Conservation (phyloP, 2,113 vertebrate species). For the Hiodon alosoides region DNA sequence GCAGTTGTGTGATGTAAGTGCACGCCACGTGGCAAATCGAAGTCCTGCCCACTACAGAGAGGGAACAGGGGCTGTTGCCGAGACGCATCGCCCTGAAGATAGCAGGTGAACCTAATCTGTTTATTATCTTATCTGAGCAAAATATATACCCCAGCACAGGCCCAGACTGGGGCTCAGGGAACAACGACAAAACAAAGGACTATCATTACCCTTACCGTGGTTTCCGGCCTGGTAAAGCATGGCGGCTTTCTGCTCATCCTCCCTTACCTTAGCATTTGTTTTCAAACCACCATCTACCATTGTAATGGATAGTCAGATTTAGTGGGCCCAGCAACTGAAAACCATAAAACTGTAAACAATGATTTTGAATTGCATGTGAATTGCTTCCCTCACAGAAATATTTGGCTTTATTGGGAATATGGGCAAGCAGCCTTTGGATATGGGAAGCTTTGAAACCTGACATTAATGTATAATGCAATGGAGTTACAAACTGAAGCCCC, state of each 20-base stretch:
- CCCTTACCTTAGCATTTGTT: not conserved
- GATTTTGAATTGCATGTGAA: not conserved
- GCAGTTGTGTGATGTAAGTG: not conserved
- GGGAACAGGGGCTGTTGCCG: not conserved
- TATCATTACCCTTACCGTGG: not conserved
- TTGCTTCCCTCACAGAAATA: not conserved
- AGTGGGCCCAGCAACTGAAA: constrained; percentile 1
- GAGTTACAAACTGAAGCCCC: not conserved
- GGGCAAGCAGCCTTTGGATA: not conserved
- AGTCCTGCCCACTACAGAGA: not conserved
- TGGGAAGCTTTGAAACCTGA: not conserved
- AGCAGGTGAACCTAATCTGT: not conserved
- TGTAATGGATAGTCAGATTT: constrained; percentile 4
- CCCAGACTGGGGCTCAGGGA: not conserved
- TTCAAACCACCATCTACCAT: not conserved
- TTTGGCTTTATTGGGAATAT: not conserved
- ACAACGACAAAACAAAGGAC: not conserved
- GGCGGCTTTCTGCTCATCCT: constrained; percentile 6
- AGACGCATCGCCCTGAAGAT: not conserved
- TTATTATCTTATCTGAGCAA: not conserved
- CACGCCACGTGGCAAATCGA: not conserved
- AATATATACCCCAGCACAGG: not conserved
- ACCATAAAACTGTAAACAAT: constrained; percentile 9
- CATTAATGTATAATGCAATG: not conserved
- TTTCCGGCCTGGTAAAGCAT: not conserved